phyloP scores from a whole-genome alignment of 2,888 invertebrate species.

The Periphyllus acericola region DNA sequence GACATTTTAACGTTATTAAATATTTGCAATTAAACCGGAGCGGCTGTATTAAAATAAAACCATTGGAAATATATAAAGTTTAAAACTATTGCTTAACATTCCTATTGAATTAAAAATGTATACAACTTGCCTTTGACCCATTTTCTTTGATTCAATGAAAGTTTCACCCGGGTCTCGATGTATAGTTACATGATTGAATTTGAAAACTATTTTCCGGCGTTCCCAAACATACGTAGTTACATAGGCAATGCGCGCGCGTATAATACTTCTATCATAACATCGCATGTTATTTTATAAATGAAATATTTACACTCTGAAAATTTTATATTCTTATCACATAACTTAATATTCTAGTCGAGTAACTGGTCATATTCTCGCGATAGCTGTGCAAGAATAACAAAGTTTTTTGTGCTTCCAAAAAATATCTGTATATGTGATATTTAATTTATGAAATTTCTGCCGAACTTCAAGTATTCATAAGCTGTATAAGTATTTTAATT shows the following conservation, averaged over 20 bases:
- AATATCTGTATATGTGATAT: too few species aligned
- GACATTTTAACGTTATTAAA: too few species aligned
- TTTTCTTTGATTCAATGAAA: background rate
- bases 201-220: background rate
- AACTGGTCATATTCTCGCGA: background rate
- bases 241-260: background rate
- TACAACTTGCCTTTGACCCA: background rate
- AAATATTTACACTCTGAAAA: background rate
- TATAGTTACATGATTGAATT: background rate
- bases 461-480: too few species aligned
- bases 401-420: background rate
- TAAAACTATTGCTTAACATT: background rate
- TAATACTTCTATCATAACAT: background rate
- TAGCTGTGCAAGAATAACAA: background rate
- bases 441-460: too few species aligned
- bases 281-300: background rate
- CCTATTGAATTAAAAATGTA: background rate
- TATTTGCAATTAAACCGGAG: background rate
- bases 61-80: background rate
- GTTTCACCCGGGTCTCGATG: background rate
- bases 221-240: background rate
- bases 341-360: background rate
- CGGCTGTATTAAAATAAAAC: background rate
- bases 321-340: background rate
- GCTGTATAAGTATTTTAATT: background rate